Evolutionary conservation across 2,797 vertebrate genomes (phyloP), one percentile per base, ranked within the genome.

Genomic region (Sebastes baramenuke): DNA sequence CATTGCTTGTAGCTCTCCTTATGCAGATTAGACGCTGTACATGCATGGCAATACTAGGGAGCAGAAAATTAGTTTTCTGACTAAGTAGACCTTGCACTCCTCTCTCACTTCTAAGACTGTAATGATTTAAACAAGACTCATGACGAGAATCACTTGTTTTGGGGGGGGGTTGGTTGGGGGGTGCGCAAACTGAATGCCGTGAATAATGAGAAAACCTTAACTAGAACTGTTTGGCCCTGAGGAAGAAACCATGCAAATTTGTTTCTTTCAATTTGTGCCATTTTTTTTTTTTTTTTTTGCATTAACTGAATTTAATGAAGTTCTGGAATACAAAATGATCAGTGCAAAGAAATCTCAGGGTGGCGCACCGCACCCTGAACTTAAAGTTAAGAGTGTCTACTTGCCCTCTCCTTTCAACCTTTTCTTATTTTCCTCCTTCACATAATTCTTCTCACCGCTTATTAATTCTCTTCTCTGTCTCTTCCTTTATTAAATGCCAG

Each of bases 401-500:
- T 75, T 54, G 18, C 16, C 36, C 10, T 72, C 46, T 80, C 54
- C n/a, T 79, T 76, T 88, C 36, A 87, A 75, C 65, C 46, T 72
- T 77, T 62, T 72, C 36, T 61, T 78, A 55, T 72, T 81, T 82
- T 75, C 8, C 72, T 29, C n/a, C 67, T 38, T 59, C 67, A 72
- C 56, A 38, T 72, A 67, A 77, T 77, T 83, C 49, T 67, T 60
- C 16, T 30, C 64, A 68, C 60, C 58, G 62, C 62, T 62, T 77
- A 73, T 83, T 60, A 55, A 70, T 79, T 68, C 25, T 71, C 38
- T n/a, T 80, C 58, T 74, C 49, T 66, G 56, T 82, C 75, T 77
- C 77, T 68, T 77, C 42, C 56, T 85, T 88, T 82, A 89, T 81
- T 88, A 88, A 86, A 89, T 87, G 79, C 68, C 82, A 86, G 64